Evolutionary conservation across 1,140 invertebrate species (phyloP), one percentile per base, ranked within the genome.

Genomic region (Tribolium castaneum): DNA sequence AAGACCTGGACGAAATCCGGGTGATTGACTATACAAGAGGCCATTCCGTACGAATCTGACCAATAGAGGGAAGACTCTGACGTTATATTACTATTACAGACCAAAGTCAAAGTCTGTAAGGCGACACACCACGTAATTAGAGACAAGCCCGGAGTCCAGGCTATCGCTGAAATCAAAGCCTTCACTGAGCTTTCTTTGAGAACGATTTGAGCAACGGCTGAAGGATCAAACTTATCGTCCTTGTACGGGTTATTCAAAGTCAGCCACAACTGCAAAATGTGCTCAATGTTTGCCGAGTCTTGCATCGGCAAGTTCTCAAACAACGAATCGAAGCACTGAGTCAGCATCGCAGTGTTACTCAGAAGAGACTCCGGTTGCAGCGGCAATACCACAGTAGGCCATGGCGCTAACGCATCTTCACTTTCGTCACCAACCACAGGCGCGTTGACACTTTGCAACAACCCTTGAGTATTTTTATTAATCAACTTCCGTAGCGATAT

Each of bases 241-340:
- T 81, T 80, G 56, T 71, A 90, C 86, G 85, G 59, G 89, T 89
- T 79, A 91, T 95, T 96, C 51, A 96, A 86, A 1, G 94, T 95
- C 49, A 96, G 88, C 95, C 95, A 97, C 74, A 96, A 88, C 73
- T 95, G 93, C 3, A 97, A 87, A 49, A 96, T 90, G 81, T 94
- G 90, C 86, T 97, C 95, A 83, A 96, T 89, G 84, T 93, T 93
- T 16, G 91, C 91, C 82, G 85, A 80, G 9, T 80, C 76, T 25
- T 84, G 80, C 30, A 81, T 72, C 75, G 90, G 87, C 13, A 92
- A 83, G 81, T 93, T 91, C 5, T 89, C 89, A 81, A 94, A 93
- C 77, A 95, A 88, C 74, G 89, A 89, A 80, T 94, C 90, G 82
- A 94, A 94, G 78, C 93, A 94, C 76, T 88, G 87, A 13, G 90